Evolutionary conservation across 2,888 invertebrate species (phyloP).

Genomic region (Margaritifera margaritifera): DNA sequence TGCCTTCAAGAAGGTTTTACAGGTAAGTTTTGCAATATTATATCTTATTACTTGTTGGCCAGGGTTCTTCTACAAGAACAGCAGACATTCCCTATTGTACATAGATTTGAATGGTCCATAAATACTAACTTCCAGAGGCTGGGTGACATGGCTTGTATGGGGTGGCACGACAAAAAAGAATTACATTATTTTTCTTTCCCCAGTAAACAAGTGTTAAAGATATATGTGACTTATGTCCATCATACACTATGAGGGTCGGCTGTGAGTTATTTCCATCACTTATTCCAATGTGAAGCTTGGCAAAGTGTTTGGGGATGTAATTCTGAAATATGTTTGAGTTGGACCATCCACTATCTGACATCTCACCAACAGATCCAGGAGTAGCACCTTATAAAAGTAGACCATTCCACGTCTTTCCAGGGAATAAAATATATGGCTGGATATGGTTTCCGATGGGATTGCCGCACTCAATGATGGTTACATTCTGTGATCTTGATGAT

Average conservation of each 20-base stretch:
- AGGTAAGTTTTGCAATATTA: too few relatives aligned
- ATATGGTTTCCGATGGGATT: slow-evolving; percentile 10
- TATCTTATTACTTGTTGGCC: too few relatives aligned
- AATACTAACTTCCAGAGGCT: too few relatives aligned
- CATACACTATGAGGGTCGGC: slow-evolving; percentile 9
- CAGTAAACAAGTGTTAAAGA: not conserved
- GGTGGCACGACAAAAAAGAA: not conserved
- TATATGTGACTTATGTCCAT: slow-evolving; percentile 8
- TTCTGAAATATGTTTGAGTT: slow-evolving; percentile 10
- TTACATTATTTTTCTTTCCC: not conserved
- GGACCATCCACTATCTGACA: slow-evolving; percentile 15
- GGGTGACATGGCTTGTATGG: too few relatives aligned
- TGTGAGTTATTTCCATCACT: not conserved
- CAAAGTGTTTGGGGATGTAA: slow-evolving; percentile 8
- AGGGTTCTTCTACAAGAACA: too few relatives aligned
- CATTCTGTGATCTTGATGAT: slow-evolving; percentile 4
- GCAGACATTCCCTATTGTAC: too few relatives aligned
- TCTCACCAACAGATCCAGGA: slow-evolving; percentile 5
- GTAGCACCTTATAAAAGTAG: slow-evolving; percentile 3
- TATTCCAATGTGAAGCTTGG: slow-evolving; percentile 5
- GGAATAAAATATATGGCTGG: not conserved
- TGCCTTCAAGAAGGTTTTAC: too few relatives aligned
- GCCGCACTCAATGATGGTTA: slow-evolving; percentile 8
- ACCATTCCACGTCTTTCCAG: slow-evolving; percentile 10
- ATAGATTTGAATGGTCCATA: too few relatives aligned